A percentile compares a stretch with the other conserved stretches of the same genome.
These are phyloP conservation scores for Caenorhabditis remanei DNA, from an alignment of 1,140 invertebrate species.

Conservation along the genomic window DNA sequence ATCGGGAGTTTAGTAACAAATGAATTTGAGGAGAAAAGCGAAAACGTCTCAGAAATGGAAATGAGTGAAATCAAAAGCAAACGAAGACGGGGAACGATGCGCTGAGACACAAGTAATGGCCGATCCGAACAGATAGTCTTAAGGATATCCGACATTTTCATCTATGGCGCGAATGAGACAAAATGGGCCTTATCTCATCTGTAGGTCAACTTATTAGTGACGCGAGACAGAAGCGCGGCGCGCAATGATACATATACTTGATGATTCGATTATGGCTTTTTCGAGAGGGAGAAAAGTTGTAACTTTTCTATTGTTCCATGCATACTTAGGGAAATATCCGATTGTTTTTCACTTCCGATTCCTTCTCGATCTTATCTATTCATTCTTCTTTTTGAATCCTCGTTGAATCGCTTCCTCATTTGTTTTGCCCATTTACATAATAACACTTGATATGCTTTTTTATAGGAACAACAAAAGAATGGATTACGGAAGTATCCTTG, in stretches of 20 bases:
- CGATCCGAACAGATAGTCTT: slow-evolving; percentile 40
- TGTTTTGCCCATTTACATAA: slow-evolving; percentile 45
- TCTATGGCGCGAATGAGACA: slow-evolving; percentile 46
- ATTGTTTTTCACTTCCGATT: not conserved
- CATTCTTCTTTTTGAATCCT: not conserved
- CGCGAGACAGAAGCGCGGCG: slow-evolving; percentile 8
- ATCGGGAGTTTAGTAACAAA: not conserved
- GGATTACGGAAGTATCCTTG: slow-evolving; percentile 51
- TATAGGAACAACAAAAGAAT: slow-evolving; percentile 30
- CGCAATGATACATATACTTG: slow-evolving; percentile 43
- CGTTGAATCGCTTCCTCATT: not conserved
- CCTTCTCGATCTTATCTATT: not conserved
- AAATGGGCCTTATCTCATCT: slow-evolving; percentile 49
- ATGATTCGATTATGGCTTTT: slow-evolving; percentile 24
- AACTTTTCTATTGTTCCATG: not conserved
- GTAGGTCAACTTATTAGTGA: slow-evolving; percentile 46
- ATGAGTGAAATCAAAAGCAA: slow-evolving; percentile 48
- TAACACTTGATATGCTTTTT: slow-evolving; percentile 39
- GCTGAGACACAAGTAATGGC: slow-evolving; percentile 50
- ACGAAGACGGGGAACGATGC: not conserved
- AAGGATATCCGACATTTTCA: slow-evolving; percentile 34
- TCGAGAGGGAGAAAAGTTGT: not conserved
- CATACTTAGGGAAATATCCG: not conserved
- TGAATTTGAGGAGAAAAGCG: not conserved
- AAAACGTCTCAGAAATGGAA: slow-evolving; percentile 22